Percentiles rank a stretch among this genome's conserved stretches.
Evolutionary conservation across 2,888 invertebrate species (phyloP).

Genomic region (Exephanes ischioxanthus): DNA sequence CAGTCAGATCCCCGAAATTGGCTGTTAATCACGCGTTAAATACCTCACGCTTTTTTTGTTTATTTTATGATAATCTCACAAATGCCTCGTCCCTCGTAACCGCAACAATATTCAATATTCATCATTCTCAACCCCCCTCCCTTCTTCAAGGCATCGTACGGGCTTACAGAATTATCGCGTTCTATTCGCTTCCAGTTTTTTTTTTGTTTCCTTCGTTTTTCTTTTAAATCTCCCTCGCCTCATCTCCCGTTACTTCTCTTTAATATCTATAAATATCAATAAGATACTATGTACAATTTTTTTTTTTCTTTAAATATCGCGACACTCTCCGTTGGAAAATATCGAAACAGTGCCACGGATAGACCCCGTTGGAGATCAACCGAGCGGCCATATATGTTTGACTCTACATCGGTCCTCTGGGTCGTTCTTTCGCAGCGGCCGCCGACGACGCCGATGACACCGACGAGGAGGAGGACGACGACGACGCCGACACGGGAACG

Average conservation of each 20-base stretch:
- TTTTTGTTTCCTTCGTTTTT: conserved; percentile 11
- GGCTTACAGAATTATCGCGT: conserved; percentile 58
- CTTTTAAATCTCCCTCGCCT: conserved; percentile 24
- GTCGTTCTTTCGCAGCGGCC: conserved; percentile 54
- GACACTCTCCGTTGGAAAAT: conserved; percentile 72
- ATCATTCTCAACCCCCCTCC: conserved; percentile 15
- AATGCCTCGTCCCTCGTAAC: conserved; percentile 47
- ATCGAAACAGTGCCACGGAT: conserved; percentile 69
- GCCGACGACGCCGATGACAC: conserved; percentile 49
- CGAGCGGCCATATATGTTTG: conserved; percentile 2
- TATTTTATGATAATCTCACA: conserved; percentile 35
- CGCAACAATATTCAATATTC: conserved; percentile 44
- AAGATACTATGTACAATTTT: conserved; percentile 82
- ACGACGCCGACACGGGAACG: conserved; percentile 70
- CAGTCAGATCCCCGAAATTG: conserved; percentile 73
- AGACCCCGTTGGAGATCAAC: conserved; percentile 32
- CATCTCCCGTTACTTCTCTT: conserved; percentile 48
- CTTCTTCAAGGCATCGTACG: conserved; percentile 56
- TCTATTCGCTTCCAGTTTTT: conserved; percentile 42
- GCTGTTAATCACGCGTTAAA: conserved; percentile 59
- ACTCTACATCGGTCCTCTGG: conserved; percentile 48
- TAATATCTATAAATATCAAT: conserved; percentile 82
- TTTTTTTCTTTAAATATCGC: conserved; percentile 71
- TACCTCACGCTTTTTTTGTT: conserved; percentile 61
- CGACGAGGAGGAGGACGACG: conserved; percentile 43